Evolutionary conservation across 1,140 invertebrate species (phyloP).

Genomic region (Leucophenga varia): DNA sequence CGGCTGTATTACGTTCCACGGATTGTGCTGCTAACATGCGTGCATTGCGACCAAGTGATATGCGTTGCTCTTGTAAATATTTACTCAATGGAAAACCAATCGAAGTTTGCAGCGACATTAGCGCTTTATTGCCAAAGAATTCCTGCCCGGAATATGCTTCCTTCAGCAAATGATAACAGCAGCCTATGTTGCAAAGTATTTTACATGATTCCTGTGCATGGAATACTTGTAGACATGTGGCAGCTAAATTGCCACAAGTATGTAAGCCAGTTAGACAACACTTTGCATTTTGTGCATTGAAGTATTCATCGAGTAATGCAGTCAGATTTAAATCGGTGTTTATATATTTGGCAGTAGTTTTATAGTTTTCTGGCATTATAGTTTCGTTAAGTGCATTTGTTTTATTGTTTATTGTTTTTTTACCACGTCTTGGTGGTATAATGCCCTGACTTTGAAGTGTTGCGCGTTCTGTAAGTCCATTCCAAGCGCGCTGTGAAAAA

Average conservation of each 20-base stretch:
- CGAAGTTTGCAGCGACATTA: slow-evolving; percentile 31
- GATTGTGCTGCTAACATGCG: slow-evolving; percentile 83
- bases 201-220: slow-evolving; percentile 60
- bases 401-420: slow-evolving; percentile 15
- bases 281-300: slow-evolving; percentile 38
- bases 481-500: slow-evolving; percentile 54
- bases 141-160: slow-evolving; percentile 60
- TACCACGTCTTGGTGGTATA: slow-evolving; percentile 31
- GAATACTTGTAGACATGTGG: slow-evolving; percentile 76
- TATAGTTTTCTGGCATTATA: slow-evolving; percentile 45
- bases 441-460: slow-evolving; percentile 37
- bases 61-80: slow-evolving; percentile 60
- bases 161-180: slow-evolving; percentile 85
- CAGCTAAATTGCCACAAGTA: slow-evolving; percentile 83
- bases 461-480: slow-evolving; percentile 50
- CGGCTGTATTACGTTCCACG: slow-evolving; percentile 64
- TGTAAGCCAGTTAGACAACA: slow-evolving; percentile 77
- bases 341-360: slow-evolving; percentile 58
- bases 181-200: slow-evolving; percentile 78
- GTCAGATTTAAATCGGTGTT: slow-evolving; percentile 59
- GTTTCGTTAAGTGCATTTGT: not conserved
- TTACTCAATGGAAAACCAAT: slow-evolving; percentile 70
- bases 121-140: slow-evolving; percentile 37
- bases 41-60: slow-evolving; percentile 72
- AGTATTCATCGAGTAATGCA: slow-evolving; percentile 58